These are phyloP conservation scores for Athene cunicularia DNA, from an alignment of 2,113 vertebrate species.

Conservation along the genomic window DNA sequence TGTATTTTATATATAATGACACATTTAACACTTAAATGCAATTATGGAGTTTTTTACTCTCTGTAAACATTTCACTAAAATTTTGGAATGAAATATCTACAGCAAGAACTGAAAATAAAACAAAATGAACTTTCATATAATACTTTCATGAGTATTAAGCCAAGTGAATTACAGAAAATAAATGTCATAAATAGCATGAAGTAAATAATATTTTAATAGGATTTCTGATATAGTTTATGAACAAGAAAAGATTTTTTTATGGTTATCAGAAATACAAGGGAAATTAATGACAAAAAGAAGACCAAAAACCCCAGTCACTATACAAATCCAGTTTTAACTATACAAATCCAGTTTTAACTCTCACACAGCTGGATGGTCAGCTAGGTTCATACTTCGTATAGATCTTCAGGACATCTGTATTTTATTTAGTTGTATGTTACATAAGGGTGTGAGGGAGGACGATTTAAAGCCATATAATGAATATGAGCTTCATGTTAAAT, in stretches of 20 bases:
- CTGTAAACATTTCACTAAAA: neutral
- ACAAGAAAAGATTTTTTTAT: neutral
- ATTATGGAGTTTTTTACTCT: neutral
- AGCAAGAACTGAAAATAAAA: neutral
- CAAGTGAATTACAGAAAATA: conserved; percentile 42
- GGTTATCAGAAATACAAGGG: neutral
- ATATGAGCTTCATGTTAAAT: neutral
- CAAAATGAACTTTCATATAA: neutral
- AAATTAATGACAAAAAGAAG: neutral
- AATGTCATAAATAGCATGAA: conserved; percentile 26
- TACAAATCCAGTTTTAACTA: neutral
- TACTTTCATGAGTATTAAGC: neutral
- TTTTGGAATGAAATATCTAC: neutral
- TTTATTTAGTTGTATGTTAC: neutral
- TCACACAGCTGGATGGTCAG: neutral
- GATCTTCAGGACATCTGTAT: neutral
- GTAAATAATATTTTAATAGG: conserved; percentile 29
- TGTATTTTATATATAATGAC: neutral
- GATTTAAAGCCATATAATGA: neutral
- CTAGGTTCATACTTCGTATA: neutral
- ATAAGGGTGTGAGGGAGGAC: neutral
- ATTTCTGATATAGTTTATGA: conserved; percentile 4
- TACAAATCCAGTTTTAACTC: neutral
- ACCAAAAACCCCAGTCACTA: neutral
- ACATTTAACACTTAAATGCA: neutral